Base-by-base conservation (phyloP, 2,888 invertebrate species). In the Agriotes lineatus region DNA sequence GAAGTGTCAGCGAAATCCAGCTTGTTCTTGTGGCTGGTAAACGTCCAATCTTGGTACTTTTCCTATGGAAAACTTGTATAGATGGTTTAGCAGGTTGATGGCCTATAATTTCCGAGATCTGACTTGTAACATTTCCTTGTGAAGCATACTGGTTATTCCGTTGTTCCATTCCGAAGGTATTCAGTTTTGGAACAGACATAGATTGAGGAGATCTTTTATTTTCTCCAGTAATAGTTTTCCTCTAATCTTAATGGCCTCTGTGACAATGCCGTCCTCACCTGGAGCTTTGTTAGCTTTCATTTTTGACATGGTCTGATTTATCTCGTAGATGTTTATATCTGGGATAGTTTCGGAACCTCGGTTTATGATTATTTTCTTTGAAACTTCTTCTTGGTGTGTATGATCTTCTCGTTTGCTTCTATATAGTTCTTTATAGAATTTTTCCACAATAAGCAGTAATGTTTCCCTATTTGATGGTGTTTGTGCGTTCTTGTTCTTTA, bases 291-390 rank as follows among this genome's bases (percentile, higher is more conserved):
- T n/a, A n/a, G n/a, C n/a, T n/a, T n/a, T n/a, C n/a, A n/a, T n/a
- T n/a, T 39, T 39, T 39, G 39, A 39, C 39, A 39, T 39, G 39
- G 39, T n/a, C n/a, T 39, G 39, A 39, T 39, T 39, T 39, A 39
- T 39, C 39, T 39, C 39, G n/a, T 12, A 9, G 39, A 39, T 39
- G 39, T 12, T 39, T 39, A 39, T 39, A 39, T 39, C 39, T 39
- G 39, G 39, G n/a, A 39, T 39, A 4, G 10, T 39, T 39, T 39
- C n/a, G n/a, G n/a, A n/a, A n/a, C n/a, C n/a, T n/a, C n/a, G n/a
- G n/a, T n/a, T n/a, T n/a, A n/a, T n/a, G n/a, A 39, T 39, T 39
- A 39, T 39, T 39, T 39, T 39, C 39, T 4, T 39, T 39, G 39
- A n/a, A 6, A 39, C 39, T 39, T 39, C 39, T 39, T 39, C 39